A percentile compares a stretch with the other conserved stretches of the same genome.
These are phyloP conservation scores for Peromyscus aztecus DNA, from an alignment of 2,797 vertebrate genomes.

Conservation along the genomic window DNA sequence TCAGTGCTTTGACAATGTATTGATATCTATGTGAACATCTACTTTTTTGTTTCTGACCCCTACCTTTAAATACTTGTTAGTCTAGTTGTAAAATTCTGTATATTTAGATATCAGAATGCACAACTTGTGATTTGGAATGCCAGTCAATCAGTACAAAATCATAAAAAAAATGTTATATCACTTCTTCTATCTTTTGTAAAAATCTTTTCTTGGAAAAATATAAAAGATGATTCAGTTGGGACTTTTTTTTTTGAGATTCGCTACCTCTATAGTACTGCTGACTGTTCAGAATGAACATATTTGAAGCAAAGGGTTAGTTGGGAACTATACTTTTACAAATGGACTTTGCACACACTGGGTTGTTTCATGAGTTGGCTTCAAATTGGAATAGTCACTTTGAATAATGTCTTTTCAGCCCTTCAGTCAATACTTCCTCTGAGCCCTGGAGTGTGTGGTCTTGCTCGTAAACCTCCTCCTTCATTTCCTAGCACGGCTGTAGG, in stretches of 20 bases:
- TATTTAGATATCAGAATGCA: background rate
- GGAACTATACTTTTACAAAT: background rate
- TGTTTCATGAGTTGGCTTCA: background rate
- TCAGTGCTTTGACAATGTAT: background rate
- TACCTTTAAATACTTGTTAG: background rate
- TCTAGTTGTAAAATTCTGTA: background rate
- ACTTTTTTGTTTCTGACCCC: background rate
- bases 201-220: background rate
- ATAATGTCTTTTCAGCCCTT: background rate
- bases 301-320: no score
- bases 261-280: background rate
- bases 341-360: background rate
- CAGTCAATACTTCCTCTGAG: background rate
- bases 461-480: background rate
- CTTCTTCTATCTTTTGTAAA: background rate
- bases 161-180: background rate
- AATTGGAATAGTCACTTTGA: background rate
- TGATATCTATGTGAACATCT: background rate
- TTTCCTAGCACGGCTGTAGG: background rate
- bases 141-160: background rate
- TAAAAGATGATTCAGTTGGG: background rate
- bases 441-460: fast-evolving
- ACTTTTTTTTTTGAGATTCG: background rate
- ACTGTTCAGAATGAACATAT: background rate
- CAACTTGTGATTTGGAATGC: background rate